A percentile compares a stretch with the other conserved stretches of the same genome.
Evolutionary conservation across 2,888 invertebrate species (phyloP).

Genomic region (Muscina levida): DNA sequence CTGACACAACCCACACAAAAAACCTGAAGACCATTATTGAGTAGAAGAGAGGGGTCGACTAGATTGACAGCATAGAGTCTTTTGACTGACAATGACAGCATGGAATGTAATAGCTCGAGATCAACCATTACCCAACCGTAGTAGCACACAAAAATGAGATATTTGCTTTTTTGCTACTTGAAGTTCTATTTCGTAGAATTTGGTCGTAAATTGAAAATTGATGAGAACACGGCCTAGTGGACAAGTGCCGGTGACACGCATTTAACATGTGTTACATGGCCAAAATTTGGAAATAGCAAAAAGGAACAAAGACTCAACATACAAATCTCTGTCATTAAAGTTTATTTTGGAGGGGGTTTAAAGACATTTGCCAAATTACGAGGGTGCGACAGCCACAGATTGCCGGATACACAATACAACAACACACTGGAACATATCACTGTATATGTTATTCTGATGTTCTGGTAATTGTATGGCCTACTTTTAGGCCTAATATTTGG

Average conservation of each 20-base stretch:
- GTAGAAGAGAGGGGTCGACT: too few relatives aligned
- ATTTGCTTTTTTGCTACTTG: not conserved
- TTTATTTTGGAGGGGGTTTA: not conserved
- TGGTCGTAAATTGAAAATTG: constrained; percentile 30
- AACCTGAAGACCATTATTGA: too few relatives aligned
- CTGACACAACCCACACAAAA: too few relatives aligned
- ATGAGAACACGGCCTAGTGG: constrained; percentile 10
- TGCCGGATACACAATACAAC: too few relatives aligned
- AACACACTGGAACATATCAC: too few relatives aligned
- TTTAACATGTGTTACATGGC: constrained; percentile 15
- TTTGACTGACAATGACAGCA: not conserved
- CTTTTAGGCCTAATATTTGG: too few relatives aligned
- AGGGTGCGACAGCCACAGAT: constrained; percentile 4
- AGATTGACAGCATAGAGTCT: not conserved
- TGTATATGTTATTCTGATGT: too few relatives aligned
- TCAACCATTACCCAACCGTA: too few relatives aligned
- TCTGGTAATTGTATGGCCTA: too few relatives aligned
- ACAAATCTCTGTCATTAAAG: not conserved
- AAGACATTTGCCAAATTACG: not conserved
- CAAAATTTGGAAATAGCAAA: not conserved
- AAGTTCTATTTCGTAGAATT: not conserved
- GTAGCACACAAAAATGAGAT: too few relatives aligned
- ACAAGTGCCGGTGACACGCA: not conserved
- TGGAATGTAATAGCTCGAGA: not conserved
- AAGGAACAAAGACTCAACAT: not conserved